Evolutionary conservation across 2,113 vertebrate genomes (phyloP), one percentile per base, ranked within the genome.

Genomic region (Trogon melanurus): DNA sequence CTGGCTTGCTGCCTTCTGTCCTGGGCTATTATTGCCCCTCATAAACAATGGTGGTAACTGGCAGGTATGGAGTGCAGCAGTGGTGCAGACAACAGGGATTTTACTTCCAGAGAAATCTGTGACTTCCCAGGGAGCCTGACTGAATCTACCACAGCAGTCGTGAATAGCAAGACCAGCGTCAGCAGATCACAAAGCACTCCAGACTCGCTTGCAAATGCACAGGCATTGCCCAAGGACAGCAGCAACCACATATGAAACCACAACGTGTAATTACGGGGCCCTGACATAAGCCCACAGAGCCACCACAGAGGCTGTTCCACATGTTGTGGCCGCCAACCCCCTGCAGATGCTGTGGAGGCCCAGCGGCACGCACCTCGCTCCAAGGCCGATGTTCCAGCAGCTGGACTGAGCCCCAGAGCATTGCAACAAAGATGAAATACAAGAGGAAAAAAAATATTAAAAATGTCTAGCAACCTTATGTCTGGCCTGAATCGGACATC

Each of bases 201-300:
- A 2, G 18, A 22, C 44, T 45, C 1, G 0, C 32, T 36, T 44
- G 16, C 29, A 18, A 18, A 61, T 78, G 45, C 5, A 3, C 23
- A 69, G 41, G 22, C 6, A 1, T 5, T 26, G 57, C 38, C 41
- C 56, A 51, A 27, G n/a, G 27, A 22, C 36, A n/a, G 58, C 64
- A 81, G 32, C 45, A 45, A 27, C 32, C 4, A 1, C 64, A 2
- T 7, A 10, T 5, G 41, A 70, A 91, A 20, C 54, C 51, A 32
- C 89, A 53, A 1, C 13, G 4, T 5, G 22, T n/a, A n/a, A 10
- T 5, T 26, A 57, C 1, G 10, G 54, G 13, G 15, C 16, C 34
- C 19, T 5, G 32, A 5, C 2, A 3, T 1, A 2, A 72, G 53
- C n/a, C 3, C 2, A 2, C 5, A 1, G 32, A 7, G 47, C 36